phyloP scores from a whole-genome alignment of 2,888 invertebrate genomes.

The Camponotus fellah region DNA sequence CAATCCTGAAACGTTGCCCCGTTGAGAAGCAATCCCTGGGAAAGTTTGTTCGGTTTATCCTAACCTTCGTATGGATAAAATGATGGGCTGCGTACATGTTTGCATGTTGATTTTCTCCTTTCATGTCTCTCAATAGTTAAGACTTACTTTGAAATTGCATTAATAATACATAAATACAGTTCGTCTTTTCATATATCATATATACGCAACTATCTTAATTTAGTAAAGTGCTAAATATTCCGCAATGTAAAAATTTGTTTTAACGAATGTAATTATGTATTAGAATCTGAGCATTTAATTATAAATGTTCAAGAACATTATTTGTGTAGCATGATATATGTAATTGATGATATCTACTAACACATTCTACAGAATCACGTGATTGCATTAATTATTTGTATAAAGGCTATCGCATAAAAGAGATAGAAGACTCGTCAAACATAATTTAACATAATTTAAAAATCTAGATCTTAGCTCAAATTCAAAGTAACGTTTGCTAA shows the following conservation, averaged over 20 bases:
- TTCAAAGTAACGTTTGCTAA: slow-evolving; percentile 5
- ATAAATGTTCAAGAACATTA: background rate
- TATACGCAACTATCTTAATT: background rate
- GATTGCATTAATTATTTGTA: background rate
- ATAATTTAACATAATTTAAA: background rate
- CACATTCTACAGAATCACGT: background rate
- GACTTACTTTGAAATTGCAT: slow-evolving; percentile 26
- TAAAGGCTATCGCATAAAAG: background rate
- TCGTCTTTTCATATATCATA: background rate
- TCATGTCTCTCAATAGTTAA: slow-evolving; percentile 4
- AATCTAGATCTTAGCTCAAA: background rate
- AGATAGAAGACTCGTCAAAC: background rate
- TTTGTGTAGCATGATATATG: background rate
- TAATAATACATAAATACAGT: slow-evolving; percentile 4
- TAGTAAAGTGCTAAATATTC: background rate
- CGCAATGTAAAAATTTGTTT: background rate
- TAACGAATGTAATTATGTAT: background rate
- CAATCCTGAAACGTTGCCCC: slow-evolving; percentile 33
- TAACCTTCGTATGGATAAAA: slow-evolving; percentile 34
- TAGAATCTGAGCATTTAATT: background rate
- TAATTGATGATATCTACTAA: background rate
- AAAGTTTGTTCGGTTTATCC: slow-evolving; percentile 51
- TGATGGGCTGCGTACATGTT: slow-evolving; percentile 16
- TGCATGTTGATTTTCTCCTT: slow-evolving; percentile 39
- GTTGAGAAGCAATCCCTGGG: slow-evolving; percentile 40